Evolutionary conservation across 1,140 invertebrate species (phyloP).

Genomic region (Panagrolaimus sp.): DNA sequence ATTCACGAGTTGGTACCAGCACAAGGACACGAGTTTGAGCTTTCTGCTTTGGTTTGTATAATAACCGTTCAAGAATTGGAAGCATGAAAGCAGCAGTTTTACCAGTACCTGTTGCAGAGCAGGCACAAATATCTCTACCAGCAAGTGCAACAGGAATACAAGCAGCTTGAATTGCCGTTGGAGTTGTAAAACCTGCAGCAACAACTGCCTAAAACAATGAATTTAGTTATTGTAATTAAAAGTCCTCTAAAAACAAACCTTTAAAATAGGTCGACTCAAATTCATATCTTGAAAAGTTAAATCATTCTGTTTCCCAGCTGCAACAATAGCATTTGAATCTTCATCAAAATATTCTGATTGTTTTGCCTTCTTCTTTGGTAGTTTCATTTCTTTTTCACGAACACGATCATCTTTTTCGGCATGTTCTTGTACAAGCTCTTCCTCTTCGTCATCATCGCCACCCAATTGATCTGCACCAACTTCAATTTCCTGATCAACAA

Average conservation of each 20-base stretch:
- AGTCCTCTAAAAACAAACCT: conserved; percentile 27
- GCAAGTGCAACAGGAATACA: conserved; percentile 86
- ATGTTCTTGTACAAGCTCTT: conserved; percentile 7
- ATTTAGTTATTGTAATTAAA: no score
- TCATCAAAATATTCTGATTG: conserved; percentile 42
- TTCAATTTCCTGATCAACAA: not conserved
- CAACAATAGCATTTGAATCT: conserved; percentile 24
- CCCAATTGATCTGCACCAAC: conserved; percentile 7
- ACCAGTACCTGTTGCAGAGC: conserved; percentile 93
- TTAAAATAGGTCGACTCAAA: conserved; percentile 52
- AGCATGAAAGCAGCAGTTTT: conserved; percentile 98
- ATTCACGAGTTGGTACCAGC: conserved; percentile 88
- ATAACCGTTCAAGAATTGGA: conserved; percentile 83
- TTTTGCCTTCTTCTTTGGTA: conserved; percentile 25
- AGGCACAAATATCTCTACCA: conserved; percentile 84
- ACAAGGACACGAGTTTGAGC: conserved; percentile 78
- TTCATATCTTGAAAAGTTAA: conserved; percentile 51
- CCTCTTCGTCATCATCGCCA: conserved; percentile 13
- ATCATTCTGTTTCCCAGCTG: conserved; percentile 16
- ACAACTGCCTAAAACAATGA: conserved; percentile 68
- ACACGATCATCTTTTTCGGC: conserved; percentile 30
- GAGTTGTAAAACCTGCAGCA: conserved; percentile 78
- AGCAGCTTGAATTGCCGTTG: conserved; percentile 89
- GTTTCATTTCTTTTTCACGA: conserved; percentile 40
- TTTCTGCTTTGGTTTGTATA: conserved; percentile 68